Conservation (phyloP, 2,797 vertebrate species). For the Bovichtus variegatus region DNA sequence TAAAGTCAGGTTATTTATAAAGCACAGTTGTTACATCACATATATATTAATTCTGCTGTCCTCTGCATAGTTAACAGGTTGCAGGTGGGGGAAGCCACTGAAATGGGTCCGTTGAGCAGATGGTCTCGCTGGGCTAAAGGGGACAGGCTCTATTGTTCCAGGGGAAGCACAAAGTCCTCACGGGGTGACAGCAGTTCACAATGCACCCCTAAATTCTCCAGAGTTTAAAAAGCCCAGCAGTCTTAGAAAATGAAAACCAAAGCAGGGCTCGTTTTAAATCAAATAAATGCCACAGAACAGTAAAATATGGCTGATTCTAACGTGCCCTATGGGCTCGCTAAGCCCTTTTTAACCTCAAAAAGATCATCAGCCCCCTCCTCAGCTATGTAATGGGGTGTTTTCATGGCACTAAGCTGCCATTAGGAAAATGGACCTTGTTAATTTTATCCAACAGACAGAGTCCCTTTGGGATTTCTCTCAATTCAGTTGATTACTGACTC, state of each 20-base stretch:
- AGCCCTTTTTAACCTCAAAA: constrained; percentile 63
- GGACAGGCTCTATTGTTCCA: constrained; percentile 76
- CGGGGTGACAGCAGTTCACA: constrained; percentile 59
- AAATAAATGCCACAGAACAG: constrained; percentile 63
- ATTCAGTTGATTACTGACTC: constrained; percentile 39
- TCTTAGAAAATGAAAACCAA: constrained; percentile 56
- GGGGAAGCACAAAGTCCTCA: constrained; percentile 65
- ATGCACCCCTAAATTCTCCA: constrained; percentile 60
- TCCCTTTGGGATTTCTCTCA: constrained; percentile 38
- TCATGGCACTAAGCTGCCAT: constrained; percentile 68
- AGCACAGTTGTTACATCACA: not conserved
- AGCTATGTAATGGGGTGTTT: constrained; percentile 47
- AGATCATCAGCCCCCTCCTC: constrained; percentile 56
- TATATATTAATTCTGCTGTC: too few relatives aligned
- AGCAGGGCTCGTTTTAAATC: constrained; percentile 64
- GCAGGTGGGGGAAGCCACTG: constrained; percentile 73
- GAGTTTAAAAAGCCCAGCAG: constrained; percentile 33
- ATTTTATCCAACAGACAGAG: constrained; percentile 56
- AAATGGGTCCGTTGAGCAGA: constrained; percentile 78
- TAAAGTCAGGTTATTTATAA: not conserved
- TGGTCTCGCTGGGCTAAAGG: constrained; percentile 73
- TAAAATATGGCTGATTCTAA: constrained; percentile 60
- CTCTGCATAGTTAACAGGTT: constrained; percentile 79
- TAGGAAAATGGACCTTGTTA: constrained; percentile 71
- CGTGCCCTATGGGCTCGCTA: constrained; percentile 25